These are phyloP conservation scores for Erannis defoliaria DNA, from an alignment of 2,888 invertebrate species.

Conservation along the genomic window DNA sequence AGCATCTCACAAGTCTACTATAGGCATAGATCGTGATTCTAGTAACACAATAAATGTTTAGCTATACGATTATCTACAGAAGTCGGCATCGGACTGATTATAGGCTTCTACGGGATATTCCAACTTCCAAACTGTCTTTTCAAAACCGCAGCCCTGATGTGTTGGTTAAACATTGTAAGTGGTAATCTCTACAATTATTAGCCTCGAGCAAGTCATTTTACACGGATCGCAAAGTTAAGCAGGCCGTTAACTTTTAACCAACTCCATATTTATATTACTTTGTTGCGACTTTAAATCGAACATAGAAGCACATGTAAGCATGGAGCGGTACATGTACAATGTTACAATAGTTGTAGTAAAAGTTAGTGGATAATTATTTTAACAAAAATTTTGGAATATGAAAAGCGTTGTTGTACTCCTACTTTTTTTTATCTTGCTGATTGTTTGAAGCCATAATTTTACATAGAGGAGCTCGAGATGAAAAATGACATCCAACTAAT, in stretches of 20 bases:
- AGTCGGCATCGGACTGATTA: background rate
- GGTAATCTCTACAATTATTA: constrained; percentile 57
- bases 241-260: constrained; percentile 43
- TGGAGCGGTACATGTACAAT: background rate
- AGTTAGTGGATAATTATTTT: too few species aligned
- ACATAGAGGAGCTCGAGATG: constrained; percentile 11
- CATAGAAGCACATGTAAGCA: background rate
- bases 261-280: constrained; percentile 24
- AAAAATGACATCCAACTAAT: too few species aligned
- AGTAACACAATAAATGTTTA: constrained; percentile 27
- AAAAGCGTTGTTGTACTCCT: too few species aligned
- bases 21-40: constrained; percentile 21
- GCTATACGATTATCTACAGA: constrained; percentile 22
- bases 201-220: constrained; percentile 64
- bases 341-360: too few species aligned
- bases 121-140: background rate
- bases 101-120: background rate
- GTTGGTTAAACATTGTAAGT: constrained; percentile 53
- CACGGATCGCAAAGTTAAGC: constrained; percentile 52
- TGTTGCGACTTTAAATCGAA: constrained; percentile 15
- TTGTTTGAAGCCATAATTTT: background rate
- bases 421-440: too few species aligned
- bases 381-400: too few species aligned
- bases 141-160: constrained; percentile 52
- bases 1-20: constrained; percentile 21